Evolutionary conservation across 2,888 invertebrate species (phyloP).

Genomic region (Leucoma salicis): DNA sequence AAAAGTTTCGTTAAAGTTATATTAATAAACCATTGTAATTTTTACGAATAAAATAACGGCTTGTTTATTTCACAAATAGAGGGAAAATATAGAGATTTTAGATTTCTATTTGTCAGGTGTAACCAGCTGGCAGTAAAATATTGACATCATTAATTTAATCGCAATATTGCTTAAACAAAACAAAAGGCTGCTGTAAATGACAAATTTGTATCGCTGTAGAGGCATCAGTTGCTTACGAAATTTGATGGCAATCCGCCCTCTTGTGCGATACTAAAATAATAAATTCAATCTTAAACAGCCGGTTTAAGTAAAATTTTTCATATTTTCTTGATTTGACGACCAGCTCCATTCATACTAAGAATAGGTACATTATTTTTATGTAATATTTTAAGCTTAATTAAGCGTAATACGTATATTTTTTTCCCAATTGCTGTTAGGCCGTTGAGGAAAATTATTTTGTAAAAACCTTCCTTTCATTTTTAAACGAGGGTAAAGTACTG

Average conservation of each 20-base stretch:
- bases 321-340: conserved; percentile 43
- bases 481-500: conserved; percentile 20
- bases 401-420: conserved; percentile 15
- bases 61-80: conserved; percentile 8
- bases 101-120: conserved; percentile 57
- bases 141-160: conserved; percentile 70
- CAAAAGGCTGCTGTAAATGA: conserved; percentile 65
- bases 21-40: too few relatives aligned
- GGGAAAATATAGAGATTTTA: conserved; percentile 51
- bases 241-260: conserved; percentile 44
- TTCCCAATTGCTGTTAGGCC: conserved; percentile 16
- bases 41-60: not conserved
- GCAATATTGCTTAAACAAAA: conserved; percentile 69
- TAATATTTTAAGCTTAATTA: conserved; percentile 24
- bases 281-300: conserved; percentile 40
- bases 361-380: conserved; percentile 24
- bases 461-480: conserved; percentile 23
- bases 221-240: conserved; percentile 62
- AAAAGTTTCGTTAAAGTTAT: too few relatives aligned
- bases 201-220: conserved; percentile 57
- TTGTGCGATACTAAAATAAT: conserved; percentile 42
- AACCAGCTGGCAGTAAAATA: conserved; percentile 69
- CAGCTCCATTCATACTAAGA: conserved; percentile 19
- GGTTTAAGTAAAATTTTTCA: conserved; percentile 36
- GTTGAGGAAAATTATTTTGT: conserved; percentile 24